These are phyloP conservation scores for Macrochelys suwanniensis DNA, from an alignment of 2,797 vertebrate species.

Conservation along the genomic window DNA sequence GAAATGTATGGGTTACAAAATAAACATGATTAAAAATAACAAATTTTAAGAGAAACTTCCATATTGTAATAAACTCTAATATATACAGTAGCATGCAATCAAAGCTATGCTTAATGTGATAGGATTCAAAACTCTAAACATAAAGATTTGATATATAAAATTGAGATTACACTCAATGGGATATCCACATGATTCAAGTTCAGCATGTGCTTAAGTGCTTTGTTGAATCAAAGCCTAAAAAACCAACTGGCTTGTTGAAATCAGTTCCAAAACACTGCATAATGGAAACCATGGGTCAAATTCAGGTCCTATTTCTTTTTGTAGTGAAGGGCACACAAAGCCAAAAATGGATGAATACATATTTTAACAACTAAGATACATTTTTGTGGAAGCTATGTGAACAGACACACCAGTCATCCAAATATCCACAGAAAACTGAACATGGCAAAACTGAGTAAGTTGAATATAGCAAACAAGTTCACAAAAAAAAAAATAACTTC, in stretches of 20 bases:
- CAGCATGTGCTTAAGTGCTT: not conserved
- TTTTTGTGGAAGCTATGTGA: not conserved
- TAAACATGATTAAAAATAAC: not conserved
- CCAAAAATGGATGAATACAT: not conserved
- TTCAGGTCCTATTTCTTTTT: not conserved
- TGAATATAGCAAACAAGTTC: not conserved
- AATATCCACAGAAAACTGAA: not conserved
- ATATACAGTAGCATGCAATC: not conserved
- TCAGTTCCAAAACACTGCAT: not conserved
- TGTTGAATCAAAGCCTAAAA: not conserved
- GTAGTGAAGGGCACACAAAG: not conserved
- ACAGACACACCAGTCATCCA: not conserved
- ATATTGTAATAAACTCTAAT: not conserved
- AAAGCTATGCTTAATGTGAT: not conserved
- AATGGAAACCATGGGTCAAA: not conserved
- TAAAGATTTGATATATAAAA: not conserved
- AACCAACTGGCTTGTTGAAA: not conserved
- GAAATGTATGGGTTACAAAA: constrained; percentile 51
- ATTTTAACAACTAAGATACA: not conserved
- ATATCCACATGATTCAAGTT: not conserved
- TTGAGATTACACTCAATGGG: not conserved
- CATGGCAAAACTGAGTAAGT: not conserved
- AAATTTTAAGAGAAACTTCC: not conserved
- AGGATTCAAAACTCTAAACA: not conserved
- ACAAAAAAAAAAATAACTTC: not conserved